Evolutionary conservation across 1,140 invertebrate species (phyloP), one percentile per base, ranked within the genome.

Genomic region (Meloidogyne hapla): DNA sequence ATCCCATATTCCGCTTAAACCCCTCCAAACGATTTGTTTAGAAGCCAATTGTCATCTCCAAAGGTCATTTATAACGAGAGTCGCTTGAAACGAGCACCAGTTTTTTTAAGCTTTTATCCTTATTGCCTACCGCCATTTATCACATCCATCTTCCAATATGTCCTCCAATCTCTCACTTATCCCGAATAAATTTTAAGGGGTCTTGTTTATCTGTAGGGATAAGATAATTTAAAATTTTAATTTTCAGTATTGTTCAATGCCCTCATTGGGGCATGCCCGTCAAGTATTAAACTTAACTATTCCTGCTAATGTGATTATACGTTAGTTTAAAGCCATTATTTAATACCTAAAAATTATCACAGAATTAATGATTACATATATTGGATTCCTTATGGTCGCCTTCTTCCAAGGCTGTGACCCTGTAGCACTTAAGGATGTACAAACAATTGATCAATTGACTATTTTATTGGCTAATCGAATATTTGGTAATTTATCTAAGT

Each of bases 361-460:
- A 82, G 74, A 25, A 21, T 28, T 77, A 26, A 77, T 77, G 77
- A 78, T 68, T 18, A 28, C 26, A 10, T 80, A 79, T 45, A 48
- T 85, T 18, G 83, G 83, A 2, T 45, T 85, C 28, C 42, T 83
- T 18, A 77, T 82, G 40, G 80, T 81, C 33, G 82, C 84, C 25
- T 85, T 82, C 69, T 83, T 85, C 69, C 65, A 85, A n/a, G 75
- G 81, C 13, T 83, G 83, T 48, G 75, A 83, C 63, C 83, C 83
- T 23, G 40, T 83, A 5, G 81, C 80, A 33, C 61, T 77, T 25
- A 80, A 77, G 8, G 76, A 84, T 21, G 79, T 85, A 12, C 62
- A 68, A 18, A 83, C 79, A 8, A 62, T 83, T n/a, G 83, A 83
- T 65, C 83, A 83, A 65, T 64, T 83, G 64, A 71, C 71, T 38